A percentile compares a stretch with the other conserved stretches of the same genome.
These are phyloP conservation scores for Zygaena filipendulae DNA, from an alignment of 2,888 invertebrate species.

Conservation along the genomic window DNA sequence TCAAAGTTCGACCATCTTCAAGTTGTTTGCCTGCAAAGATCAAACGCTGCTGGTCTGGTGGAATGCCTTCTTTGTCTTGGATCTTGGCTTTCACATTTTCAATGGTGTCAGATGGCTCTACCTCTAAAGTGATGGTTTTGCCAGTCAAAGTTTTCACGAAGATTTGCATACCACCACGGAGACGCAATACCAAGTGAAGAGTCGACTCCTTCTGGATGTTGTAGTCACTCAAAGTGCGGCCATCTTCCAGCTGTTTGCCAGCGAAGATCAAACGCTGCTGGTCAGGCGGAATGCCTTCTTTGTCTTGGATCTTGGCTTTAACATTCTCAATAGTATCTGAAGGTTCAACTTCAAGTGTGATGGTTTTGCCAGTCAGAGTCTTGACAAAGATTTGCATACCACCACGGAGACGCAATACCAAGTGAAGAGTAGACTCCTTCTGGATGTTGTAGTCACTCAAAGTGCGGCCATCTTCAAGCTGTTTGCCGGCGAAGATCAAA, in stretches of 20 bases:
- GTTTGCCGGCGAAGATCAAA: constrained; percentile 40
- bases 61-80: constrained; percentile 35
- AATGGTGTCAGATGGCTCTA: constrained; percentile 30
- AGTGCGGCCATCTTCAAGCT: constrained; percentile 39
- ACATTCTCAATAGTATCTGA: constrained; percentile 47
- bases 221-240: constrained; percentile 44
- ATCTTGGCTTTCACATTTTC: constrained; percentile 36
- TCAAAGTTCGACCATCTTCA: constrained; percentile 32
- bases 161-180: constrained; percentile 29
- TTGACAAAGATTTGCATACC: constrained; percentile 53
- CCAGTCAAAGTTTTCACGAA: constrained; percentile 34
- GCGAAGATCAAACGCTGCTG: constrained; percentile 42
- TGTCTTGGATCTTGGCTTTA: constrained; percentile 42
- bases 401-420: constrained; percentile 37
- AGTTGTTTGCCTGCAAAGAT: constrained; percentile 35
- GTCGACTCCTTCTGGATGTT: constrained; percentile 52
- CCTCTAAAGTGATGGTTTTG: constrained; percentile 31
- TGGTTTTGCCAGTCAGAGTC: constrained; percentile 39
- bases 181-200: constrained; percentile 40
- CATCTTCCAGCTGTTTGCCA: constrained; percentile 46
- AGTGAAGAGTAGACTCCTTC: constrained; percentile 37
- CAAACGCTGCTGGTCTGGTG: constrained; percentile 33
- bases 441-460: constrained; percentile 43
- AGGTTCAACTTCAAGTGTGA: constrained; percentile 37
- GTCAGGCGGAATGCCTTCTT: constrained; percentile 44